Evolutionary conservation across 2,797 vertebrate genomes (phyloP).

Genomic region (Paramormyrops hopkinsi): DNA sequence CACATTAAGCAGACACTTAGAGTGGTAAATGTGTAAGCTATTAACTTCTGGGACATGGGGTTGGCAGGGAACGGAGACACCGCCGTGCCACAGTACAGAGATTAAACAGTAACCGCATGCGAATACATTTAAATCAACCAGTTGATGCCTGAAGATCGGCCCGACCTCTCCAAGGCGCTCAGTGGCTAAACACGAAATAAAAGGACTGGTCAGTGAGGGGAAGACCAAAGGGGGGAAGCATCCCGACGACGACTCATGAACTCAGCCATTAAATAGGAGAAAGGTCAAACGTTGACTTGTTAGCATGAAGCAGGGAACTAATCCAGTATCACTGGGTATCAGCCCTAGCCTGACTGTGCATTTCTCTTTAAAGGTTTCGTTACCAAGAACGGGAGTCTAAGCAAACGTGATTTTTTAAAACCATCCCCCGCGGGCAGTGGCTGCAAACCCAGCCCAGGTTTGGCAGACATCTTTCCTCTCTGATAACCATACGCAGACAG

Average conservation of each 20-base stretch:
- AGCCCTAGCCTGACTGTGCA: not conserved
- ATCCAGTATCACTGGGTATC: not conserved
- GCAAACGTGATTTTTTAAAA: not conserved
- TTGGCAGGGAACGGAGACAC: slow-evolving; percentile 48
- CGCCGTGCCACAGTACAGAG: slow-evolving; percentile 48
- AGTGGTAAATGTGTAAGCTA: slow-evolving; percentile 80
- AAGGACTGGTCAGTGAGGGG: not conserved
- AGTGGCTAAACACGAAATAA: slow-evolving; percentile 33
- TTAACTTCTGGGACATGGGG: slow-evolving; percentile 69
- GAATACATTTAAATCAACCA: slow-evolving; percentile 39
- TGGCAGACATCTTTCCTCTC: not conserved
- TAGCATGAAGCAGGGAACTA: not conserved
- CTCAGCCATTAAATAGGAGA: not conserved
- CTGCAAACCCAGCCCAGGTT: not conserved
- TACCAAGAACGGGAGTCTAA: not conserved
- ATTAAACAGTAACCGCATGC: slow-evolving; percentile 30
- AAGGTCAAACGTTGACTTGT: not conserved
- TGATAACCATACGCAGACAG: not conserved
- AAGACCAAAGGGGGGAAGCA: not conserved
- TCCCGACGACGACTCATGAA: not conserved
- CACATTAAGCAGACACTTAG: slow-evolving; percentile 77
- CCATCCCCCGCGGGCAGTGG: not conserved
- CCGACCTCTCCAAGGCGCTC: slow-evolving; percentile 36
- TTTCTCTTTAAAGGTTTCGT: not conserved
- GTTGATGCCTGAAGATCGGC: slow-evolving; percentile 34